Conservation (phyloP, 2,113 vertebrate species). For the Sigmodon hispidus region DNA sequence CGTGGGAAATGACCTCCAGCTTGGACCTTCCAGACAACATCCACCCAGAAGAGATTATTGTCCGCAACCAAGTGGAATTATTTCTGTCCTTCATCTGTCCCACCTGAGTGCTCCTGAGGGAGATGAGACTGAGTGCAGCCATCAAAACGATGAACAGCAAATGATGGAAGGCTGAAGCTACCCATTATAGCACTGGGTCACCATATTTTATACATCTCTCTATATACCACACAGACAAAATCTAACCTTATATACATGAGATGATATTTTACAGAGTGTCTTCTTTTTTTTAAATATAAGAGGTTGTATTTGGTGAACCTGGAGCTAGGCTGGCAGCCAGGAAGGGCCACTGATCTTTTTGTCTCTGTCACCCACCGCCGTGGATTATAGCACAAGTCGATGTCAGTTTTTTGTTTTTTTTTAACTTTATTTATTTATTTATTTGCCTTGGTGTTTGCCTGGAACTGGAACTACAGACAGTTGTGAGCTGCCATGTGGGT, state of each 20-base stretch:
- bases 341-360: neutral
- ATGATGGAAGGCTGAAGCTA: no score
- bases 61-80: conserved; percentile 63
- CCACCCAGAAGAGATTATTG: conserved; percentile 35
- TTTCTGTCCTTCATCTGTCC: conserved; percentile 70
- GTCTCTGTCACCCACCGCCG: neutral
- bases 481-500: no score
- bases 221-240: neutral
- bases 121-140: neutral
- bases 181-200: neutral
- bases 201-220: neutral
- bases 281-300: neutral
- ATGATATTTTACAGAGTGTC: neutral
- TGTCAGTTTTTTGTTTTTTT: no score
- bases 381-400: neutral
- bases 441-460: no score
- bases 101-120: neutral
- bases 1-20: conserved; percentile 77
- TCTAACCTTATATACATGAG: neutral
- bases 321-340: neutral
- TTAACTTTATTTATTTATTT: no score
- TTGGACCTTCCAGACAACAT: conserved; percentile 55
- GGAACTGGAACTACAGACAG: no score
- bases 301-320: neutral
- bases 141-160: neutral